Base-by-base conservation (phyloP, 2,797 vertebrate species). In the Galagoides demidoff region DNA sequence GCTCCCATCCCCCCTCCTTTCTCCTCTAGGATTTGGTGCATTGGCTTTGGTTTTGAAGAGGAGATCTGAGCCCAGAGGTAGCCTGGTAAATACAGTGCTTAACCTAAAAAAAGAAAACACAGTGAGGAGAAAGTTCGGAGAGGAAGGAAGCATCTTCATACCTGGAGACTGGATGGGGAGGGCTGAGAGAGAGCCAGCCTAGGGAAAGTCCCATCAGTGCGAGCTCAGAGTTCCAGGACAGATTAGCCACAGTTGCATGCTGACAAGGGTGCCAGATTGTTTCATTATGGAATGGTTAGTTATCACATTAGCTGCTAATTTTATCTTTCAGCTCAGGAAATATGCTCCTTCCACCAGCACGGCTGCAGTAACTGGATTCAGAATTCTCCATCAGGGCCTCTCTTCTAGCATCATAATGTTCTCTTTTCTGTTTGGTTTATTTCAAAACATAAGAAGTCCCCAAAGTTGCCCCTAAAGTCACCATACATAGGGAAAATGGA, bases 231-330 rank as follows among this genome's bases (percentile, higher is more conserved):
- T 55, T 98, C 92, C 85, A 77, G 52, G 86, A 90, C 91, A 90
- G 68, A 97, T 97, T 97, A 96, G 86, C 96, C 77, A 17, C 57
- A n/a, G 31, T 82, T 37, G n/a, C 96, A 91, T 45, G 84, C 94
- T 34, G 86, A 77, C 89, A 77, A 7, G 73, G 9, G 16, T 97
- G 95, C 87, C 95, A 96, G 95, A 85, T 89, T 94, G 95, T 94
- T 94, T 97, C 97, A 95, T 79, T 97, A 71, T 96, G 97, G 96
- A 59, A 63, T 96, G 93, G 97, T 85, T 92, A 95, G 96, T 98
- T 98, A 97, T 97, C 95, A 97, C 98, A 97, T 98, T 93, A 97
- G 96, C 97, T 98, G 97, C 97, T 98, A 96, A 97, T 97, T 98
- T 97, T 96, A 94, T 97, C 98, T 98, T 95, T 96, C 96, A 90